A percentile compares a stretch with the other conserved stretches of the same genome.
Conservation (phyloP, 2,797 vertebrate species). For the Sebastes elongatus region DNA sequence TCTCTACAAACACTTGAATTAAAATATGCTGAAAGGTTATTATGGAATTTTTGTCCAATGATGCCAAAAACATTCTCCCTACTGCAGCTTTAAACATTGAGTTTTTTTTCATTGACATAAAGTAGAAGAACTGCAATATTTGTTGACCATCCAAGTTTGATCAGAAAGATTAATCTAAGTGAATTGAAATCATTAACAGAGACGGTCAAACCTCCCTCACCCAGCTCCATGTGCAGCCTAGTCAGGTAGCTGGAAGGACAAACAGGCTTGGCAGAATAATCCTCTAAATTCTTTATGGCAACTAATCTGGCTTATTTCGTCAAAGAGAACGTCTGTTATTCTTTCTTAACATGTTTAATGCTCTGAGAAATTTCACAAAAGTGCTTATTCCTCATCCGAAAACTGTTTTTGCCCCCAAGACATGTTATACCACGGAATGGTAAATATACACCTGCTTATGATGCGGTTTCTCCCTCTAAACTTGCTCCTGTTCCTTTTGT, state of each 20-base stretch:
- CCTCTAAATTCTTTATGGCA: constrained; percentile 72
- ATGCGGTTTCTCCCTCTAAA: constrained; percentile 20
- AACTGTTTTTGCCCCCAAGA: constrained; percentile 32
- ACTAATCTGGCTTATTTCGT: constrained; percentile 84
- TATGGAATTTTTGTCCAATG: too few relatives aligned
- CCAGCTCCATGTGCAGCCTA: constrained; percentile 50
- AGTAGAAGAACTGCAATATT: too few relatives aligned
- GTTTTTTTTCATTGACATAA: not conserved
- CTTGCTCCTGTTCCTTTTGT: constrained; percentile 34
- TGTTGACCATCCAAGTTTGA: not conserved
- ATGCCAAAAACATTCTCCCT: too few relatives aligned
- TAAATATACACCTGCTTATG: constrained; percentile 39
- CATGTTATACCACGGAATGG: constrained; percentile 21
- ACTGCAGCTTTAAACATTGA: not conserved
- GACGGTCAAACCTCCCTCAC: not conserved
- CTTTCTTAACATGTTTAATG: constrained; percentile 78
- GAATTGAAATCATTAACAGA: constrained; percentile 2
- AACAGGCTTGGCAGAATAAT: constrained; percentile 77
- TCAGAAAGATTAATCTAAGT: constrained; percentile 6
- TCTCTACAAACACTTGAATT: too few relatives aligned
- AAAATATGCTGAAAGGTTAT: too few relatives aligned
- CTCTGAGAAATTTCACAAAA: constrained; percentile 81
- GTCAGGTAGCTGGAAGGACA: constrained; percentile 66
- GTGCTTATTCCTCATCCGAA: constrained; percentile 71
- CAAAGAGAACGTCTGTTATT: constrained; percentile 82